Base-by-base conservation (phyloP, 2,113 vertebrate species). In the Sinocyclocheilus rhinocerous region DNA sequence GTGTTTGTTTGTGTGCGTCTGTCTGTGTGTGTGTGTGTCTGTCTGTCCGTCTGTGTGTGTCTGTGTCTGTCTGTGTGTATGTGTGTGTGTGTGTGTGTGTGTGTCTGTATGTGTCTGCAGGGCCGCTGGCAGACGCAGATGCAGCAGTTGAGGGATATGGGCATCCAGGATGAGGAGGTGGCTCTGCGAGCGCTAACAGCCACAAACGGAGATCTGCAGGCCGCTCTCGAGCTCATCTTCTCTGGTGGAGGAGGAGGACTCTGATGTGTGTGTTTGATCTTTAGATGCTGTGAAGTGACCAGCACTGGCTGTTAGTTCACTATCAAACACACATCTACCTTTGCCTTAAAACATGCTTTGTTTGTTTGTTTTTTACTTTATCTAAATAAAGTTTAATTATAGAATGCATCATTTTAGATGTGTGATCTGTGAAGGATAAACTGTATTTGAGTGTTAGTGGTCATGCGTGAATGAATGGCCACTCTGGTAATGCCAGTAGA, bases 141-240 rank as follows among this genome's bases (percentile, higher is more conserved):
- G 89, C 98, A 99, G 94, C 98, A 99, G 91, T 94, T 99, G 81
- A 94, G 97, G 1, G 98, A 98, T 92, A 99, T 99, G 98, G 98
- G 98, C 42, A 99, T 99, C 88, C 97, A 97, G 1, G 97, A 99
- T 0, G 97, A 98, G 4, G 97, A 97, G 59, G 93, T 99, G 86
- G 99, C 97, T 89, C 95, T 99, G 79, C 94, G 97, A 20, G 98
- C 97, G n/a, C 94, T 99, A 87, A 45, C 42, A 11, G 42, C 98
- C 88, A 99, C 97, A 0, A 96, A 97, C 0, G 98, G 98, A 6
- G 97, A 99, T 93, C 97, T 99, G 87, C 98, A 99, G 90, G 96
- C 98, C 1, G 98, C 97, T 72, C 92, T 99, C 88, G 98, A 99
- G 93, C 97, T 99, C 91, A 99, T 99, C 92, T 99, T 99, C 85